Conservation (phyloP, 2,888 invertebrate genomes). For the Alitta virens region DNA sequence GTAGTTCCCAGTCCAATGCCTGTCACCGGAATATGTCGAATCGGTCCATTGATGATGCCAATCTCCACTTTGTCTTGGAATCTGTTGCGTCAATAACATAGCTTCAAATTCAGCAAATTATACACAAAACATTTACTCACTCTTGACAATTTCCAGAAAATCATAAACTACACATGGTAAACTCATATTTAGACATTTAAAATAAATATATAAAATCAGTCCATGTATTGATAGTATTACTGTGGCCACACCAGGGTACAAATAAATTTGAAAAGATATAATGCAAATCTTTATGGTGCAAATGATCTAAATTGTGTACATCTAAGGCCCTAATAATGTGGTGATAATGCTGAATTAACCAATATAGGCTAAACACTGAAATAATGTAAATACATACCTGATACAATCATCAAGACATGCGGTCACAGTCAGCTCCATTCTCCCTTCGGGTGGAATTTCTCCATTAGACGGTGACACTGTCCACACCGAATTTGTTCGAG, state of each 20-base stretch:
- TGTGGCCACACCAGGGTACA: too few species aligned
- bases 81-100: constrained; percentile 31
- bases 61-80: constrained; percentile 56
- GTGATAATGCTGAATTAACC: too few species aligned
- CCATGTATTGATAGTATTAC: too few species aligned
- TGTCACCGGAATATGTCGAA: constrained; percentile 59
- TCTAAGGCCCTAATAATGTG: too few species aligned
- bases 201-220: background rate
- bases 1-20: constrained; percentile 69
- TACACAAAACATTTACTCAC: background rate
- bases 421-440: constrained; percentile 45
- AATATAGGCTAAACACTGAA: too few species aligned
- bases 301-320: too few species aligned
- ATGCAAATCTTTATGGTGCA: too few species aligned
- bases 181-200: too few species aligned
- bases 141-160: background rate
- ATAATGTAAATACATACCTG: constrained; percentile 42
- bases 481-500: constrained; percentile 50
- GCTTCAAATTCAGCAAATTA: background rate
- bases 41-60: constrained; percentile 57
- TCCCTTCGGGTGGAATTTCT: constrained; percentile 49
- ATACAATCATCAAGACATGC: constrained; percentile 54
- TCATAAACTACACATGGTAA: too few species aligned
- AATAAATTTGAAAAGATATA: too few species aligned
- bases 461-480: constrained; percentile 49